Conservation (phyloP, 2,113 vertebrate species). For the Eptatretus burgeri region DNA sequence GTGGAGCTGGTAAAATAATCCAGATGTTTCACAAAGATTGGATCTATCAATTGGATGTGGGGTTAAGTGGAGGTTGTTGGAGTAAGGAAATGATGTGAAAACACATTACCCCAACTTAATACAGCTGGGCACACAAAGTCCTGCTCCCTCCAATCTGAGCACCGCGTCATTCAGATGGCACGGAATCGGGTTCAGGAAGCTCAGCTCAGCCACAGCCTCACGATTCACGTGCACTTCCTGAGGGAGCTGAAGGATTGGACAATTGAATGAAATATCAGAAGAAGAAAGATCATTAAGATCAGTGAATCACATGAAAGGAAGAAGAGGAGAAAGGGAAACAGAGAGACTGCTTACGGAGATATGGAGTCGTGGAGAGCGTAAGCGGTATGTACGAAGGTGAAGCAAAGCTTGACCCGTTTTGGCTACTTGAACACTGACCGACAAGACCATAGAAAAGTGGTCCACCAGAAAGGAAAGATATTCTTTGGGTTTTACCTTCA, state of each 20-base stretch:
- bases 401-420: background rate
- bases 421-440: background rate
- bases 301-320: too few species aligned
- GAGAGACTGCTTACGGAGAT: background rate
- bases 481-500: background rate
- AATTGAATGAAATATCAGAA: too few species aligned
- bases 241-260: background rate
- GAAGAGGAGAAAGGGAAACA: too few species aligned
- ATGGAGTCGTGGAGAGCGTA: background rate
- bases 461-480: background rate
- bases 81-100: too few species aligned
- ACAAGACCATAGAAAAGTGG: background rate
- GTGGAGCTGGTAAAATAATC: too few species aligned
- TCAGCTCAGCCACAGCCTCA: background rate
- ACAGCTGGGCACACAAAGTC: background rate
- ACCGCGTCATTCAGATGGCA: background rate
- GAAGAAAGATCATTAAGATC: too few species aligned
- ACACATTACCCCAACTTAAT: background rate
- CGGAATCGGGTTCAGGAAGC: background rate
- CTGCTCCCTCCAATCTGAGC: background rate
- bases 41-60: too few species aligned
- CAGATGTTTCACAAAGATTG: too few species aligned
- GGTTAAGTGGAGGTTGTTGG: too few species aligned
- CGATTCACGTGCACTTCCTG: background rate
- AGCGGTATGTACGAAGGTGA: background rate